Base-by-base conservation (phyloP, 2,797 vertebrate genomes). In the Psittacula derbiana region DNA sequence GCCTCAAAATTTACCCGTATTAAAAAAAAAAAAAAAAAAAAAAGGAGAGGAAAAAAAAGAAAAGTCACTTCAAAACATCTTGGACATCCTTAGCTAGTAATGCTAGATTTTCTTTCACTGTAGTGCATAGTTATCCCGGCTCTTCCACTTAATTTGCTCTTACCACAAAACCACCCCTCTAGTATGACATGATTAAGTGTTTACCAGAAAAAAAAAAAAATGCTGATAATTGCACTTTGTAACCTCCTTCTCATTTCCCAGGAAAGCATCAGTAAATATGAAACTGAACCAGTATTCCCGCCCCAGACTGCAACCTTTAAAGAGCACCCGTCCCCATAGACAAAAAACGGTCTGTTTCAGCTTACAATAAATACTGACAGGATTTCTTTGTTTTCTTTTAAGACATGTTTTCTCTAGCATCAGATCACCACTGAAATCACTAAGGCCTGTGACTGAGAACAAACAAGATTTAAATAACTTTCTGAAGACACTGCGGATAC, bases 181-280 rank as follows among this genome's bases (percentile, higher is more conserved):
- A 95, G 67, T 93, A 97, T 96, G 96, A 97, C 87, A 95, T 96
- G 95, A 97, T 95, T 96, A 97, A 95, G 95, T 95, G 96, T 96
- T 95, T 94, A 97, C 95, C 96, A 97, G 96, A 92, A 96, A 97
- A 97, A 61, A 33, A 55, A 58, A 61, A 92, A 97, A 98, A 98
- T 98, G 97, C 98, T 98, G 98, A 99, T 99, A 99, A 99, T 99
- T 99, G 99, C 99, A 99, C 99, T 99, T 99, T 98, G 98, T 98
- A 99, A 98, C 98, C 97, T 98, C 98, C 98, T 98, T 97, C 98
- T 98, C 98, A 98, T 98, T 98, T 98, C 98, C 97, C 98, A 98
- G 92, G 98, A 98, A 99, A 98, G 98, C 91, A 97, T 98, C 98
- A 97, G 98, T 97, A 98, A 98, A 92, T 95, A 98, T 96, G 97